A percentile compares a stretch with the other conserved stretches of the same genome.
phyloP scores from a whole-genome alignment of 2,797 vertebrate genomes.

The Phaenicophaeus curvirostris region DNA sequence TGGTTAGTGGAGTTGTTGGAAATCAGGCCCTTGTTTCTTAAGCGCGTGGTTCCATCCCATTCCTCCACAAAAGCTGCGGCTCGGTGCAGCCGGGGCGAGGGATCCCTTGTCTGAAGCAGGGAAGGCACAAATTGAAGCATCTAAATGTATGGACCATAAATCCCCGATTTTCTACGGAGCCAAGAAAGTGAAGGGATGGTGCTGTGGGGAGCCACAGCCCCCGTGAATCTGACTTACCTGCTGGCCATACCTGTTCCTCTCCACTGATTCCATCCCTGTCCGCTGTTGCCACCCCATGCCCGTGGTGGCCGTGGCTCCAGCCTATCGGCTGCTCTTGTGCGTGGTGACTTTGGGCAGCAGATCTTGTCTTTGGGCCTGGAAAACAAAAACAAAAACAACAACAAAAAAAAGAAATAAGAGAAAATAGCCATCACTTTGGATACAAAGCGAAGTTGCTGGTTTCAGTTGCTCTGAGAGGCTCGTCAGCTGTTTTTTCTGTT shows the following conservation, averaged over 20 bases:
- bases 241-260: fast-evolving
- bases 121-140: not conserved
- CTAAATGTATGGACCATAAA: fast-evolving
- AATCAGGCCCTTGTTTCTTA: too few relatives aligned
- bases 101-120: too few relatives aligned
- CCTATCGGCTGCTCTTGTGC: not conserved
- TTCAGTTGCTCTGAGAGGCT: not conserved
- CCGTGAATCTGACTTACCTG: not conserved
- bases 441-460: not conserved
- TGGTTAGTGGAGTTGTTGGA: too few relatives aligned
- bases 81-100: too few relatives aligned
- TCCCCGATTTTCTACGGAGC: not conserved
- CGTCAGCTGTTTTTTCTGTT: not conserved
- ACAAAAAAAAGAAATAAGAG: not conserved
- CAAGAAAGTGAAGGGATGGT: fast-evolving
- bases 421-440: not conserved
- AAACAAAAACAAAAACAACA: not conserved
- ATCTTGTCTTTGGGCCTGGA: not conserved
- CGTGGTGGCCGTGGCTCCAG: fast-evolving
- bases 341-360: not conserved
- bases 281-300: fast-evolving
- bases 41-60: too few relatives aligned
- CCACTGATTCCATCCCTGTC: not conserved
- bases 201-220: not conserved
- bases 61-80: too few relatives aligned